These are phyloP conservation scores for Aphidius ervi DNA, from an alignment of 1,140 invertebrate species.

Conservation along the genomic window DNA sequence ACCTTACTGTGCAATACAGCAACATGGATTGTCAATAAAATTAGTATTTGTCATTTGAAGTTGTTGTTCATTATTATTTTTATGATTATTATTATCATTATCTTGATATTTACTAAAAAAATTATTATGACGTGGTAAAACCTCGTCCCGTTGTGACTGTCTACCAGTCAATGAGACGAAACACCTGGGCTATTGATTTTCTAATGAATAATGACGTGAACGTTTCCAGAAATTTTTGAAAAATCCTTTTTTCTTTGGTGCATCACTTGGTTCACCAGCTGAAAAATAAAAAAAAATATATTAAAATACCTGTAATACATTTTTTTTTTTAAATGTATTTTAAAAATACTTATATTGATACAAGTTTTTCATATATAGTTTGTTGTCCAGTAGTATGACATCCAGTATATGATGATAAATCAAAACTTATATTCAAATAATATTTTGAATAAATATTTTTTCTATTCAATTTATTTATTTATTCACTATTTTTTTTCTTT, in stretches of 20 bases:
- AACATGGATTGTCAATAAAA: constrained; percentile 47
- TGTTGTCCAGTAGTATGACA: too few relatives aligned
- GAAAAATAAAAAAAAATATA: constrained; percentile 38
- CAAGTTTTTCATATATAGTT: too few relatives aligned
- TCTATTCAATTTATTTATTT: too few relatives aligned
- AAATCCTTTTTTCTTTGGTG: constrained; percentile 76
- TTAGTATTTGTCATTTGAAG: constrained; percentile 29
- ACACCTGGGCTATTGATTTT: constrained; percentile 64
- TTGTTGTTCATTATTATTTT: constrained; percentile 34
- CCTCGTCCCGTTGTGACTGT: constrained; percentile 25
- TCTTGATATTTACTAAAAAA: constrained; percentile 8
- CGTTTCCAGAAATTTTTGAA: constrained; percentile 81
- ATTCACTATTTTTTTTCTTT: too few relatives aligned
- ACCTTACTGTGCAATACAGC: constrained; percentile 48
- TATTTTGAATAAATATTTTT: too few relatives aligned
- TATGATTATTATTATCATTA: constrained; percentile 12
- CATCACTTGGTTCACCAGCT: constrained; percentile 63
- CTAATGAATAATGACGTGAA: constrained; percentile 75
- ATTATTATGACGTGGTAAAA: constrained; percentile 14
- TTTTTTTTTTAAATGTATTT: constrained; percentile 10
- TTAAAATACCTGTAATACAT: neutral
- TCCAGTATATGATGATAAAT: too few relatives aligned
- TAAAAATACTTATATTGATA: neutral
- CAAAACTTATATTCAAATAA: too few relatives aligned
- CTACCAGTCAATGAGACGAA: constrained; percentile 48